A percentile compares a stretch with the other conserved stretches of the same genome.
Conservation (phyloP, 2,113 vertebrate species). For the Leptobrachium ailaonicum region DNA sequence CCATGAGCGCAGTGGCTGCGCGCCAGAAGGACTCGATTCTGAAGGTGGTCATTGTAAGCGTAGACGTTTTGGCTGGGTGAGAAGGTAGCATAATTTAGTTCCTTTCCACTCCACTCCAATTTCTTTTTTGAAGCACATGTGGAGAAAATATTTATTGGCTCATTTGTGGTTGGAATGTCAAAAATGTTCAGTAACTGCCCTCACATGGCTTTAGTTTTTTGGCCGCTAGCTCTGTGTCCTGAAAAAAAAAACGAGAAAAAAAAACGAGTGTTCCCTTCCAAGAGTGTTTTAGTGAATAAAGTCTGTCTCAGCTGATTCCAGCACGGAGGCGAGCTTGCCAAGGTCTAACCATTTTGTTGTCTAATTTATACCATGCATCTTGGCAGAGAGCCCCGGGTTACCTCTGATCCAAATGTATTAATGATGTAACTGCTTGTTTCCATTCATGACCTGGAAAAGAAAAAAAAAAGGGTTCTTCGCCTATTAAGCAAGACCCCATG, state of each 20-base stretch:
- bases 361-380: conserved; percentile 69
- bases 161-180: conserved; percentile 90
- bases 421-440: conserved; percentile 75
- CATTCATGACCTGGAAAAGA: conserved; percentile 65
- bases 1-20: conserved; percentile 63
- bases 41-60: conserved; percentile 80
- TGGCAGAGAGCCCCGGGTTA: conserved; percentile 63
- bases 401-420: conserved; percentile 68
- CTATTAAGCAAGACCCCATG: conserved; percentile 61
- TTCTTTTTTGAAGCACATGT: conserved; percentile 82
- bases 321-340: conserved; percentile 69
- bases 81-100: conserved; percentile 80
- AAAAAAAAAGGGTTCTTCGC: conserved; percentile 57
- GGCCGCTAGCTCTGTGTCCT: conserved; percentile 68
- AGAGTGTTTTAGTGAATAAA: conserved; percentile 73
- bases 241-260: conserved; percentile 48
- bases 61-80: conserved; percentile 76
- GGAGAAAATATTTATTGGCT: conserved; percentile 90
- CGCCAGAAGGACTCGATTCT: conserved; percentile 72
- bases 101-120: conserved; percentile 72
- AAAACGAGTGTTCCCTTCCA: conserved; percentile 62
- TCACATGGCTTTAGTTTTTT: conserved; percentile 75
- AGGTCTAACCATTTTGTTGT: conserved; percentile 69
- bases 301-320: conserved; percentile 76
- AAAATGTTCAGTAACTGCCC: conserved; percentile 88